Evolutionary conservation across 2,888 invertebrate species (phyloP).

Genomic region (Rhamphomyia laevipes): DNA sequence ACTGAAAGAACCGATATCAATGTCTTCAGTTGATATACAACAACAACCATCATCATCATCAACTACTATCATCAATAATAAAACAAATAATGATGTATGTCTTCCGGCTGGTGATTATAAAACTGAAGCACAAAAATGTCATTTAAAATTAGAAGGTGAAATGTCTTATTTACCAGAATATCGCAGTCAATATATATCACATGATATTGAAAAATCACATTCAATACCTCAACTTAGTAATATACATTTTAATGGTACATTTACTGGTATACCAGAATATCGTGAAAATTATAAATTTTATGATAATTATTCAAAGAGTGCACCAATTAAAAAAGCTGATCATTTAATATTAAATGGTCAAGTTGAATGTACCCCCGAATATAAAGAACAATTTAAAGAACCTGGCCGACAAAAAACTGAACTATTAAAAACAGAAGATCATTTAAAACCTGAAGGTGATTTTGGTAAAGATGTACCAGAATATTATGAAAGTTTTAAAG

Average conservation of each 20-base stretch:
- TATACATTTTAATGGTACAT: slow-evolving; percentile 32
- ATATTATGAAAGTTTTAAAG: slow-evolving; percentile 35
- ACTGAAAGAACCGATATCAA: slow-evolving; percentile 4
- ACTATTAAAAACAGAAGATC: slow-evolving; percentile 27
- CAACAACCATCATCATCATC: not conserved
- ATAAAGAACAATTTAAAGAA: slow-evolving; percentile 30
- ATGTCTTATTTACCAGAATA: slow-evolving; percentile 27
- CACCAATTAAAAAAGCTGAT: slow-evolving; percentile 34
- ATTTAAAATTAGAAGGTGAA: slow-evolving; percentile 18
- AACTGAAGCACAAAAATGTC: slow-evolving; percentile 21
- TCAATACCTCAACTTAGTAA: slow-evolving; percentile 36
- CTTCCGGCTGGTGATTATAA: slow-evolving; percentile 2
- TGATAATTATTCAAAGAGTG: slow-evolving; percentile 33
- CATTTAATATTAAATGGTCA: slow-evolving; percentile 29
- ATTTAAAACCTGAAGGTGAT: slow-evolving; percentile 28
- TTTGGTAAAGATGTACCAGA: slow-evolving; percentile 33
- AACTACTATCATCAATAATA: slow-evolving; percentile 21
- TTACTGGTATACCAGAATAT: slow-evolving; percentile 32
- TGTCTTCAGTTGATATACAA: not conserved
- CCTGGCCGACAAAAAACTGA: slow-evolving; percentile 24
- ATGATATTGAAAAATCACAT: slow-evolving; percentile 32
- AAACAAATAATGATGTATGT: slow-evolving; percentile 15
- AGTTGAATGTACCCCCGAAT: slow-evolving; percentile 26
- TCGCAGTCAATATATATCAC: slow-evolving; percentile 30
- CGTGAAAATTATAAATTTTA: slow-evolving; percentile 34